Evolutionary conservation across 1,140 invertebrate species (phyloP).

Genomic region (Heliconius melpomene): DNA sequence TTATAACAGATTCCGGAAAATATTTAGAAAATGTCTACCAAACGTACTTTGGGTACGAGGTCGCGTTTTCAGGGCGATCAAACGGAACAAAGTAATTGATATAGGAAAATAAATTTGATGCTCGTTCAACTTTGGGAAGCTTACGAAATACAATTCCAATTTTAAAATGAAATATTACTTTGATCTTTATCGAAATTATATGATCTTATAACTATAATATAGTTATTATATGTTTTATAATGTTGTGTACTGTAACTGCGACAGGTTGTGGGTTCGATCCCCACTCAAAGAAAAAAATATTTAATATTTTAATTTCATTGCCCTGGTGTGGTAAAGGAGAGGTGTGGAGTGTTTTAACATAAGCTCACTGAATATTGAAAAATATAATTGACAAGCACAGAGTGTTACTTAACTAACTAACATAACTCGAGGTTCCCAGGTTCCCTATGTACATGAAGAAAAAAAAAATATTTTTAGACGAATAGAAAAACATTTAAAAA

Average conservation of each 20-base stretch:
- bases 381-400: too few relatives aligned
- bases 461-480: background rate
- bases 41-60: constrained; percentile 19
- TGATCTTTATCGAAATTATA: background rate
- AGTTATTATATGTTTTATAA: too few relatives aligned
- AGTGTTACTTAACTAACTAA: too few relatives aligned
- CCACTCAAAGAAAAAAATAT: too few relatives aligned
- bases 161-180: constrained; percentile 12
- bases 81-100: constrained; percentile 27
- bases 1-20: background rate
- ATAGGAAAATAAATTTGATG: constrained; percentile 32
- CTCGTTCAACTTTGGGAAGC: constrained; percentile 22
- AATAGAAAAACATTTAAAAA: background rate
- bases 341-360: too few relatives aligned
- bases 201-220: too few relatives aligned
- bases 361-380: too few relatives aligned
- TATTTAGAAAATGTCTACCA: constrained; percentile 12
- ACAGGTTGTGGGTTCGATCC: too few relatives aligned
- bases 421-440: too few relatives aligned
- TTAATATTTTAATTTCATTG: too few relatives aligned
- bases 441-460: background rate
- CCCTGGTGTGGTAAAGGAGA: too few relatives aligned
- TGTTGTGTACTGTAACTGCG: background rate
- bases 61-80: constrained; percentile 20
- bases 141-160: constrained; percentile 26